Evolutionary conservation across 1,140 invertebrate species (phyloP).

Genomic region (Metaphire vulgaris): DNA sequence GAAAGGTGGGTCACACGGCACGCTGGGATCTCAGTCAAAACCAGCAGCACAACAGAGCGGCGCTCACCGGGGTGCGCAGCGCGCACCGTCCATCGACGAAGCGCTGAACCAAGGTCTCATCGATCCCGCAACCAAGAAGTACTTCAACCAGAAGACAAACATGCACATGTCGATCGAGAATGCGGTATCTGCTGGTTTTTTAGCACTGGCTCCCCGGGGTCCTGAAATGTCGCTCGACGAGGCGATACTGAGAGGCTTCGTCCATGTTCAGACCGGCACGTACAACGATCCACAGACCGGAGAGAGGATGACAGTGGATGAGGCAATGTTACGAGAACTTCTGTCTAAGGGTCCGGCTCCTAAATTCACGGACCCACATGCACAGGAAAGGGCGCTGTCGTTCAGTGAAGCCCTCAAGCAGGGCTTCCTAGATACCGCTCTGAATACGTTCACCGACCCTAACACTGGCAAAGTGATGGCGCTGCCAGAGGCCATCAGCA

Average conservation of each 20-base stretch:
- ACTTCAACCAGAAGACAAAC: conserved; percentile 68
- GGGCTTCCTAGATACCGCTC: conserved; percentile 40
- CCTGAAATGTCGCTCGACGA: conserved; percentile 8
- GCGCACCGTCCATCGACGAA: conserved; percentile 55
- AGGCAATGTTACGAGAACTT: conserved; percentile 40
- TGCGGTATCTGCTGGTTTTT: conserved; percentile 66
- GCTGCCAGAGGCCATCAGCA: conserved; percentile 62
- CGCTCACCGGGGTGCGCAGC: conserved; percentile 8
- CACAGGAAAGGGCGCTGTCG: conserved; percentile 63
- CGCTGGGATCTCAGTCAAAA: conserved; percentile 6
- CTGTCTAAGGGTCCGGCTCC: conserved; percentile 32
- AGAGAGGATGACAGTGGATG: conserved; percentile 55
- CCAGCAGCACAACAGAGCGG: no score
- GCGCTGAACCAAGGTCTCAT: conserved; percentile 69
- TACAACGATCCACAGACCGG: conserved; percentile 61
- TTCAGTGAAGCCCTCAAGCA: conserved; percentile 38
- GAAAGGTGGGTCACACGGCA: neutral
- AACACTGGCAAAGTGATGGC: conserved; percentile 61
- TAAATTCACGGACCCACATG: conserved; percentile 51
- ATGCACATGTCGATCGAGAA: conserved; percentile 66
- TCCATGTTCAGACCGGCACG: neutral
- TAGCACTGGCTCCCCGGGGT: conserved; percentile 65
- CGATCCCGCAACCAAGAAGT: conserved; percentile 65
- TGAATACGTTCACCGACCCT: conserved; percentile 63
- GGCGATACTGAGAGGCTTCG: neutral